Conservation (phyloP, 2,888 invertebrate genomes). For the Keiferia lycopersicella region DNA sequence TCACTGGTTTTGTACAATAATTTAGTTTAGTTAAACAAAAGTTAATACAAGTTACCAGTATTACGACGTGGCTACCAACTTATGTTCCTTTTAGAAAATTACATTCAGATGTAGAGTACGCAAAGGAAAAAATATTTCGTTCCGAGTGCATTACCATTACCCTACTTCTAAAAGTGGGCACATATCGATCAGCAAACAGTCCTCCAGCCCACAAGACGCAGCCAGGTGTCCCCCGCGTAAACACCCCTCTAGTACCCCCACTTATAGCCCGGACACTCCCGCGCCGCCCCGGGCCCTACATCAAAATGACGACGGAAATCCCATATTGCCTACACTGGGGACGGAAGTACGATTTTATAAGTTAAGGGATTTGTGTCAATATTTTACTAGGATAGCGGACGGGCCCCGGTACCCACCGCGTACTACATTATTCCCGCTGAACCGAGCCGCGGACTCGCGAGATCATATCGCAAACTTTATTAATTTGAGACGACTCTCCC, state of each 20-base stretch:
- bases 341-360: constrained; percentile 79
- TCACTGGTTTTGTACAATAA: too few species aligned
- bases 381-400: constrained; percentile 77
- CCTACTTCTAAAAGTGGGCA: constrained; percentile 44
- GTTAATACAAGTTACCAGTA: too few species aligned
- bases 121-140: constrained; percentile 34
- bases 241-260: constrained; percentile 46
- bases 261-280: constrained; percentile 34
- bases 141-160: constrained; percentile 44
- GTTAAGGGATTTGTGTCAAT: constrained; percentile 81
- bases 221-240: constrained; percentile 75
- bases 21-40: too few species aligned
- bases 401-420: constrained; percentile 42
- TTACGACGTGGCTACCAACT: too few species aligned
- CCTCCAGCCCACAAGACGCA: constrained; percentile 50
- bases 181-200: constrained; percentile 70
- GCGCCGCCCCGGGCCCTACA: constrained; percentile 65
- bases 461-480: constrained; percentile 56
- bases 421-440: constrained; percentile 44
- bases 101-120: too few species aligned
- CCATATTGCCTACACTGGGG: constrained; percentile 77
- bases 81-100: too few species aligned
- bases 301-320: constrained; percentile 78
- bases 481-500: constrained; percentile 54
- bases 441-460: constrained; percentile 19